phyloP scores from a whole-genome alignment of 2,113 vertebrate genomes.

The Microcebus murinus region DNA sequence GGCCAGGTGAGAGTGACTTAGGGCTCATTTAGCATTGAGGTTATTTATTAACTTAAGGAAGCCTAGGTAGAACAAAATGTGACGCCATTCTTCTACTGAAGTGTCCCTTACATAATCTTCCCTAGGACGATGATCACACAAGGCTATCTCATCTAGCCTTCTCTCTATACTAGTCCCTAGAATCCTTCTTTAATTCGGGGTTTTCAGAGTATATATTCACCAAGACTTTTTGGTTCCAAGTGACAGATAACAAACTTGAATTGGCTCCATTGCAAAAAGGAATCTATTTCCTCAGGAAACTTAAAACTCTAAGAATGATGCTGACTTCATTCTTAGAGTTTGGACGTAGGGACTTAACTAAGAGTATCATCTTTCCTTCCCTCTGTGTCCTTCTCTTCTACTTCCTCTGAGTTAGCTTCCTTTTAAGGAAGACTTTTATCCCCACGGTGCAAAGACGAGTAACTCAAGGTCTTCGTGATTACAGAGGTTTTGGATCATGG shows the following conservation, averaged over 20 bases:
- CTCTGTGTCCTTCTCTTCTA: not conserved
- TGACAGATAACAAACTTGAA: not conserved
- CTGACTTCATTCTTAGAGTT: not conserved
- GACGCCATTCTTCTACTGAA: not conserved
- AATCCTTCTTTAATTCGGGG: not conserved
- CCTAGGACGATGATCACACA: not conserved
- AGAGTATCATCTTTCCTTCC: not conserved
- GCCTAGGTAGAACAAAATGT: not conserved
- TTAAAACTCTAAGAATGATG: not conserved
- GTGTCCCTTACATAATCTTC: not conserved
- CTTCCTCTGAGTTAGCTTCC: not conserved
- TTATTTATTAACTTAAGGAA: not conserved
- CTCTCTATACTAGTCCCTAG: not conserved
- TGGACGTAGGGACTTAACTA: not conserved
- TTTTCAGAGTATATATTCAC: not conserved
- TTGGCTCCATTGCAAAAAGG: not conserved
- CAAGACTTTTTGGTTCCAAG: not conserved
- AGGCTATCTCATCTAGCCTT: not conserved
- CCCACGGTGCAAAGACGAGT: not conserved
- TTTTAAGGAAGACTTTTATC: not conserved
- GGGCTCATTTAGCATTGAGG: not conserved
- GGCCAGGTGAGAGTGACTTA: not conserved
- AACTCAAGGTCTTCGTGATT: not conserved
- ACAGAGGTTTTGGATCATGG: not conserved
- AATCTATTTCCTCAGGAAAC: not conserved